Base-by-base conservation (phyloP, 1,140 invertebrate species). In the Hyphantria cunea region DNA sequence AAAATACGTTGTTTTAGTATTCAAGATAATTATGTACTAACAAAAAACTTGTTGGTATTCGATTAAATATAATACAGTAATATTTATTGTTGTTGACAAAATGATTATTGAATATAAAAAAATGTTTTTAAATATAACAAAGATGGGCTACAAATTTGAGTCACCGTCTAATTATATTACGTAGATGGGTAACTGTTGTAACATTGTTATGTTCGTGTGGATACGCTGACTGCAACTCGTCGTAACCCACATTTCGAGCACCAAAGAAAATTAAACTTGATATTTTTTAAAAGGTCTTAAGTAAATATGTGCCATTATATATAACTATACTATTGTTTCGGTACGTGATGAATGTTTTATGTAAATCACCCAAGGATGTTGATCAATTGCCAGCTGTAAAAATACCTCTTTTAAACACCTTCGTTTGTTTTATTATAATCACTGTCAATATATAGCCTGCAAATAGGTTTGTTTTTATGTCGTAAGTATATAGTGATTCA, bases 321-420 rank as follows among this genome's bases (percentile, higher is more conserved):
- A 37, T 11, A 37, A 0, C 11, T 37, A 37, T 7, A 11, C 34
- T 2, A 59, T 59, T 52, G 49, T 48, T 1, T 53, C 15, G 12
- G 58, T 58, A 51, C 42, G 31, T 25, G 41, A 56, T 32, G 60
- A 49, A 34, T 41, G 44, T 62, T 59, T 58, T 65, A 75, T 71
- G 70, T 69, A 71, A 74, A 74, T 76, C 56, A 70, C 61, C 45
- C 49, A 39, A 64, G 47, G 67, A 66, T 72, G 70, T 66, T 79
- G 76, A 74, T 72, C 74, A 74, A 67, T 65, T 67, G 65, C 54
- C 31, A 33, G 44, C 68, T 72, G 73, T 66, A 68, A 67, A 72
- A 72, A 75, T 73, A 68, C 14, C 14, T 48, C 53, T 72, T 70
- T 60, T 48, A 68, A 49, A 69, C 62, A 65, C 72, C 72, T 67